Conservation (phyloP, 2,888 invertebrate species). For the Oxycera nigricornis region DNA sequence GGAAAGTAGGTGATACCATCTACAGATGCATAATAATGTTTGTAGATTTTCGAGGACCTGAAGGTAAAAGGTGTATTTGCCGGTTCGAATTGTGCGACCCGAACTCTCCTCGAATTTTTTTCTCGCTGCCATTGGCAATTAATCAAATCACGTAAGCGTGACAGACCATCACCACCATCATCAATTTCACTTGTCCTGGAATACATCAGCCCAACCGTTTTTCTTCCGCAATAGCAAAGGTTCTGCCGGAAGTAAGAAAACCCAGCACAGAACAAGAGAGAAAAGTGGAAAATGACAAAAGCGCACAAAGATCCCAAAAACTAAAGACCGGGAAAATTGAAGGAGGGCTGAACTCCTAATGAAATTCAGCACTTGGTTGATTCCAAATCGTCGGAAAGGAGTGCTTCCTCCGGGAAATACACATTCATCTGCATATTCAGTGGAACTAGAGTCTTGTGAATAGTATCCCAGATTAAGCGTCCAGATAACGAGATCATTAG, state of each 20-base stretch:
- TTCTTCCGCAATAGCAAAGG: neutral
- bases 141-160: conserved; percentile 31
- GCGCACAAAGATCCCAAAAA: neutral
- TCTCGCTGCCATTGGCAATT: neutral
- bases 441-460: neutral
- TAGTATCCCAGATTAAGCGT: neutral
- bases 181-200: conserved; percentile 4
- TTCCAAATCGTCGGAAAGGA: neutral
- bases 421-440: neutral
- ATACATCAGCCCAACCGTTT: neutral
- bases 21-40: neutral
- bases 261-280: neutral
- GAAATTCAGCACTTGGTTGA: neutral
- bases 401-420: neutral
- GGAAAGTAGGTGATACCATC: neutral
- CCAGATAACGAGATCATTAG: conserved; percentile 9
- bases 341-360: neutral
- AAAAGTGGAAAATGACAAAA: neutral
- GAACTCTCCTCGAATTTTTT: neutral
- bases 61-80: neutral
- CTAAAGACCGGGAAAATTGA: neutral
- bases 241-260: neutral
- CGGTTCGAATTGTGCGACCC: neutral
- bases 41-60: neutral
- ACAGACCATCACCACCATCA: conserved; percentile 16